Evolutionary conservation across 2,888 invertebrate species (phyloP).

Genomic region (Drosophila kokeensis): DNA sequence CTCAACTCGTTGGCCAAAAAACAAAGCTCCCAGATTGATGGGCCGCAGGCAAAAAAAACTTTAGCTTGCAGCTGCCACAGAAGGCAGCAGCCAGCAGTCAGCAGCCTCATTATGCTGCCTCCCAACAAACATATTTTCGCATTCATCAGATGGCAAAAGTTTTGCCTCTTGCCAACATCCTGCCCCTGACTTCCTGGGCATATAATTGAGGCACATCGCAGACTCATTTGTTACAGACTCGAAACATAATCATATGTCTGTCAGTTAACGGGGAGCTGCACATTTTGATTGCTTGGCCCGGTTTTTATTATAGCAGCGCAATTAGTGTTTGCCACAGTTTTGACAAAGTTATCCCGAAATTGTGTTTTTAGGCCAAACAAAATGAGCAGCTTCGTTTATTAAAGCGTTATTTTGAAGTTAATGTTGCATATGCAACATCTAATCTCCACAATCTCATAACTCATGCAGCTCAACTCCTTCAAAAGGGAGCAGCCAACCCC

Average conservation of each 20-base stretch:
- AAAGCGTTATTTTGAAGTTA: constrained; percentile 7
- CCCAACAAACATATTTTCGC: constrained; percentile 75
- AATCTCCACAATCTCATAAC: neutral
- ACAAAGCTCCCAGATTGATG: constrained; percentile 63
- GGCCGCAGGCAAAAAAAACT: constrained; percentile 37
- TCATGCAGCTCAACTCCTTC: neutral
- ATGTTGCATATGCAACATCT: constrained; percentile 22
- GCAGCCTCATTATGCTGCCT: constrained; percentile 70
- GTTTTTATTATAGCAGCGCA: constrained; percentile 60
- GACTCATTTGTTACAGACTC: constrained; percentile 73
- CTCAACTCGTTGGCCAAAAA: constrained; percentile 56
- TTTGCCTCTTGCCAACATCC: constrained; percentile 25
- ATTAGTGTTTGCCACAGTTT: constrained; percentile 58
- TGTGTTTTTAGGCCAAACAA: constrained; percentile 69
- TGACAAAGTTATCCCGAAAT: constrained; percentile 55
- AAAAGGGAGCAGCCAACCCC: constrained; percentile 2
- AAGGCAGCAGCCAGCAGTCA: constrained; percentile 30
- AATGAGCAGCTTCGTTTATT: constrained; percentile 22
- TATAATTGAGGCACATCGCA: constrained; percentile 77
- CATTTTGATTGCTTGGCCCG: constrained; percentile 65
- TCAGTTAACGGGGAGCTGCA: constrained; percentile 32
- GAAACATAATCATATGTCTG: constrained; percentile 58
- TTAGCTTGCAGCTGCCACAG: constrained; percentile 35
- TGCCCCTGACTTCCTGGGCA: constrained; percentile 49
- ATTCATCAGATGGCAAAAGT: constrained; percentile 74